phyloP scores from a whole-genome alignment of 2,888 invertebrate species.

The Andrena flavipes region DNA sequence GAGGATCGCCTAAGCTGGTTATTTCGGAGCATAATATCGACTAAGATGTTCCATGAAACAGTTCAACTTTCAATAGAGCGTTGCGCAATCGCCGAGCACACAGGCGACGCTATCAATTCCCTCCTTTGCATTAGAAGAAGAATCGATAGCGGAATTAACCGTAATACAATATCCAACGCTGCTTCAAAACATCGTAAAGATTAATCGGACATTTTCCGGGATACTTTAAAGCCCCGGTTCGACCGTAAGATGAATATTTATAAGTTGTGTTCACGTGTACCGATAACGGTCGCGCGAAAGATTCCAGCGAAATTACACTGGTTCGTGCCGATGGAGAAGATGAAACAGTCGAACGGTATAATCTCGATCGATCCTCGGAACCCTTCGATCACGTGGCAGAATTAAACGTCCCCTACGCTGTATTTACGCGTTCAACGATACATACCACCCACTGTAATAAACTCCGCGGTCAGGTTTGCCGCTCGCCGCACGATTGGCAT shows the following conservation, averaged over 20 bases:
- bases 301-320: no score
- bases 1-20: neutral
- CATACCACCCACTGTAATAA: conserved; percentile 6
- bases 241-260: no score
- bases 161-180: neutral
- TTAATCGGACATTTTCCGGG: neutral
- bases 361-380: no score
- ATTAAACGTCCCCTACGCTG: neutral
- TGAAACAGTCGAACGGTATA: no score
- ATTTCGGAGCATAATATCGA: neutral
- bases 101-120: neutral
- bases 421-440: conserved; percentile 22
- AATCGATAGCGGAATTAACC: conserved; percentile 1
- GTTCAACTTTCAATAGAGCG: neutral
- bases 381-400: neutral
- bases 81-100: neutral
- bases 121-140: neutral
- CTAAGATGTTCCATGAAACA: neutral
- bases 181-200: neutral
- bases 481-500: neutral
- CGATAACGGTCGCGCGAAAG: no score
- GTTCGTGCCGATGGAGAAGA: no score
- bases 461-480: conserved; percentile 17
- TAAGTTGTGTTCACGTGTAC: neutral
- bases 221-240: no score